Evolutionary conservation across 2,113 vertebrate species (phyloP).

Genomic region (Chelonoidis abingdonii): DNA sequence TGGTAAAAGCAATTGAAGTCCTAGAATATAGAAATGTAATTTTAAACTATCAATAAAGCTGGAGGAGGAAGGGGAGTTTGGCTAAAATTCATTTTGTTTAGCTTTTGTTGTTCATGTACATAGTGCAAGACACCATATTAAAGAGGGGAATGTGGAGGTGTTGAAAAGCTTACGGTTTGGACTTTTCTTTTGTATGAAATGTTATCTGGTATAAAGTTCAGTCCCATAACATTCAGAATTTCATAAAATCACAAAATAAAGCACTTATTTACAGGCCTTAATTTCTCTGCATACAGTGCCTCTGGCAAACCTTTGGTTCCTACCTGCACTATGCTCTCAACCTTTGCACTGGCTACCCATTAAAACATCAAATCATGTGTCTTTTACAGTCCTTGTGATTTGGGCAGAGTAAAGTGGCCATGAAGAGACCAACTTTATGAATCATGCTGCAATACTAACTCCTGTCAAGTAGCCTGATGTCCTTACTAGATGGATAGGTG

Average conservation of each 20-base stretch:
- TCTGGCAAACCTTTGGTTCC: neutral
- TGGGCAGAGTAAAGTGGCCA: neutral
- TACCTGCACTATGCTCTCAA: accelerated
- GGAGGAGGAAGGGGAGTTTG: slow-evolving; percentile 98
- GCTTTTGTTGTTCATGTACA: slow-evolving; percentile 78
- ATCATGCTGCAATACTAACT: neutral
- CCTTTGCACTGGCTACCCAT: accelerated
- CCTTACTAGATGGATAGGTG: neutral
- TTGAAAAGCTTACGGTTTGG: slow-evolving; percentile 63
- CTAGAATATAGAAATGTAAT: slow-evolving; percentile 99
- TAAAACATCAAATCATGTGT: accelerated
- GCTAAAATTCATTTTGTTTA: slow-evolving; percentile 84
- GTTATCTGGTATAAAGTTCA: neutral
- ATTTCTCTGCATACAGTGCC: accelerated
- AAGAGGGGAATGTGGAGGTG: slow-evolving; percentile 78
- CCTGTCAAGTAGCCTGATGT: neutral
- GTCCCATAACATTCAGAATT: neutral
- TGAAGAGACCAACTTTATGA: neutral
- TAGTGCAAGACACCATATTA: slow-evolving; percentile 78
- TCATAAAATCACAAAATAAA: neutral
- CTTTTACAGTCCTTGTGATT: neutral
- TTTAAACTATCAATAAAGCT: slow-evolving; percentile 99
- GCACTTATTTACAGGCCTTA: neutral
- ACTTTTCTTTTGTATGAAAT: slow-evolving; percentile 66
- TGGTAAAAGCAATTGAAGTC: slow-evolving; percentile 98